Evolutionary conservation across 2,888 invertebrate species (phyloP).

Genomic region (Noctua janthina): DNA sequence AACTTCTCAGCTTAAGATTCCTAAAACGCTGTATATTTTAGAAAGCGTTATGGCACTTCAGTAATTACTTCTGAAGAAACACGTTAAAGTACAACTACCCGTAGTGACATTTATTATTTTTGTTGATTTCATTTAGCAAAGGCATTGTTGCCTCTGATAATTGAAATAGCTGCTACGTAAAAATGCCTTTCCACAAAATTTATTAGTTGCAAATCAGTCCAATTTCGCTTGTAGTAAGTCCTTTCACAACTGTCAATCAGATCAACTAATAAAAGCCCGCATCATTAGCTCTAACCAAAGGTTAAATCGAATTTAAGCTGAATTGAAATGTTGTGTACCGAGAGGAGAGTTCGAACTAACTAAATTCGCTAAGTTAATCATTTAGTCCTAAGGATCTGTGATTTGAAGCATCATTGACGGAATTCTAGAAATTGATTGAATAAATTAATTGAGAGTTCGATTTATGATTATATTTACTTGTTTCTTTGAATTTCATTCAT

Average conservation of each 20-base stretch:
- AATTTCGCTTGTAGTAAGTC: not conserved
- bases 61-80: not conserved
- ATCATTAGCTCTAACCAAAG: slow-evolving; percentile 9
- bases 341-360: slow-evolving; percentile 9
- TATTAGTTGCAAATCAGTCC: slow-evolving; percentile 1
- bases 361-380: slow-evolving; percentile 32
- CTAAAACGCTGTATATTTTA: not conserved
- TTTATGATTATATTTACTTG: not conserved
- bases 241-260: slow-evolving; percentile 24
- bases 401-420: not conserved
- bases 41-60: not conserved
- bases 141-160: not conserved
- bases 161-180: not conserved
- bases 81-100: not conserved
- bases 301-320: slow-evolving; percentile 23
- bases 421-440: not conserved
- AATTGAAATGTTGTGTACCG: slow-evolving; percentile 27
- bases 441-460: slow-evolving; percentile 1
- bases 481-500: not conserved
- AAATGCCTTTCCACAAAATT: not conserved
- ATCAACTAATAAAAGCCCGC: slow-evolving; percentile 31
- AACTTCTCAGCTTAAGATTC: not conserved
- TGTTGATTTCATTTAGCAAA: not conserved
- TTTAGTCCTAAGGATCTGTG: not conserved
- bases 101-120: not conserved